Base-by-base conservation (phyloP, 2,797 vertebrate species). In the Nannoperca australis region DNA sequence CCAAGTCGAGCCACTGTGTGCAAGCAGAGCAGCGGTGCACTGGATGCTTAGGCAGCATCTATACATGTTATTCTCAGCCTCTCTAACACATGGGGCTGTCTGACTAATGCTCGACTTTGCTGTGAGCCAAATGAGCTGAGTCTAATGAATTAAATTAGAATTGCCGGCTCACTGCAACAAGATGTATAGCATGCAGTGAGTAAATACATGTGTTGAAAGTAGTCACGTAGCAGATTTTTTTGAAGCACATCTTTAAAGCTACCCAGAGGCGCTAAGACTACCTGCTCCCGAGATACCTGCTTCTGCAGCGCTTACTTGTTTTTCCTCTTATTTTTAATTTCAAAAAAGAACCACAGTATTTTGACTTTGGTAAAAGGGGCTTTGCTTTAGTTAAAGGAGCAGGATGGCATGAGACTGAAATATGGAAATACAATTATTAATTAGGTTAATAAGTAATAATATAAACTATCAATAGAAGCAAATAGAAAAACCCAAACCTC, bases 131-230 rank as follows among this genome's bases (percentile, higher is more conserved):
- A 78, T 76, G 73, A 88, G 83, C 83, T 84, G 84, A 90, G 79
- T 83, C 78, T 83, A 84, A 84, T 81, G 59, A 88, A 83, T 78
- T 87, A 70, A 91, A 2, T 71, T 83, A 88, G 78, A 82, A 75
- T 2, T 56, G 79, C 77, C 47, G 38, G 18, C 51, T 66, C 63
- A 22, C 63, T 73, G 67, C 62, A 49, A 38, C 42, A 70, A 76
- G 70, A 84, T 86, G 7, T 64, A 82, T 65, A 12, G 30, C 62
- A 40, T 50, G 76, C 32, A 72, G 55, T 42, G 18, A 53, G 67
- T 59, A 38, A 59, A 70, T 54, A 18, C 56, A 55, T 17, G 36
- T 56, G 51, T 55, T 58, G 36, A 54, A 75, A 74, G 18, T 13
- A 69, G 45, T 73, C 24, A 38, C 10, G 17, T 12, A 11, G 72